phyloP scores from a whole-genome alignment of 37 sponge, comb jelly and placozoan genomes.

The Agelas oroides region DNA sequence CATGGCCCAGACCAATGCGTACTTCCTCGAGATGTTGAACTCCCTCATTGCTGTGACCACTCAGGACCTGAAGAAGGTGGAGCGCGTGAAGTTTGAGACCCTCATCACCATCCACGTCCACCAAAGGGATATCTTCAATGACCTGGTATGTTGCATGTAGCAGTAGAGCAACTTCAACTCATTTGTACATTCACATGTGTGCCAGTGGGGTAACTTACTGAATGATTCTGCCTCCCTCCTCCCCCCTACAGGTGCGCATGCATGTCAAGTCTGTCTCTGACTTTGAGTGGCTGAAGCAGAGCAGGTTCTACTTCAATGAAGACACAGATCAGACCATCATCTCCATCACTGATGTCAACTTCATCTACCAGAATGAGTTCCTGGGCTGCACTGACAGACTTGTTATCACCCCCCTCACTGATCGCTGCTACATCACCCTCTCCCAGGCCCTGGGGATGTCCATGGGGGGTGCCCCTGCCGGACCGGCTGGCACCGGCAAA shows the following conservation, averaged over 20 bases:
- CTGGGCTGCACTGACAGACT: slow-evolving; percentile 98
- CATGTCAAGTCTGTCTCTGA: slow-evolving; percentile 82
- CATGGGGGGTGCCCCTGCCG: slow-evolving; percentile 98
- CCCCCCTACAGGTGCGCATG: slow-evolving; percentile 52
- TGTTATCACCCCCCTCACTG: slow-evolving; percentile 98
- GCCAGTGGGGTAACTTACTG: too few relatives aligned
- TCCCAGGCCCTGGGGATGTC: slow-evolving; percentile 98
- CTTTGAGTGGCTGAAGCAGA: slow-evolving; percentile 99
- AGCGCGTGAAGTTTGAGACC: slow-evolving; percentile 91
- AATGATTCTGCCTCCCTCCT: not conserved
- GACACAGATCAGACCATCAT: slow-evolving; percentile 86
- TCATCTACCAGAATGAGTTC: slow-evolving; percentile 98
- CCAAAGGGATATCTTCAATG: slow-evolving; percentile 98
- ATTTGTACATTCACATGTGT: too few relatives aligned
- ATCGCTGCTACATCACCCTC: slow-evolving; percentile 97
- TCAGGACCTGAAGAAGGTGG: slow-evolving; percentile 86
- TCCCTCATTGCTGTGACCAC: slow-evolving; percentile 94
- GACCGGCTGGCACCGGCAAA: slow-evolving; percentile 93
- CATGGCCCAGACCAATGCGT: slow-evolving; percentile 84
- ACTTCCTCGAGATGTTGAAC: slow-evolving; percentile 90
- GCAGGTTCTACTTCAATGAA: slow-evolving; percentile 96
- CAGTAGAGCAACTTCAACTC: not conserved
- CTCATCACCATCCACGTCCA: slow-evolving; percentile 99
- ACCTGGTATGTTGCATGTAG: slow-evolving; percentile 54
- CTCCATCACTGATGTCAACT: slow-evolving; percentile 97